These are phyloP conservation scores for Cephus spinipes DNA, from an alignment of 2,888 invertebrate genomes.

Conservation along the genomic window DNA sequence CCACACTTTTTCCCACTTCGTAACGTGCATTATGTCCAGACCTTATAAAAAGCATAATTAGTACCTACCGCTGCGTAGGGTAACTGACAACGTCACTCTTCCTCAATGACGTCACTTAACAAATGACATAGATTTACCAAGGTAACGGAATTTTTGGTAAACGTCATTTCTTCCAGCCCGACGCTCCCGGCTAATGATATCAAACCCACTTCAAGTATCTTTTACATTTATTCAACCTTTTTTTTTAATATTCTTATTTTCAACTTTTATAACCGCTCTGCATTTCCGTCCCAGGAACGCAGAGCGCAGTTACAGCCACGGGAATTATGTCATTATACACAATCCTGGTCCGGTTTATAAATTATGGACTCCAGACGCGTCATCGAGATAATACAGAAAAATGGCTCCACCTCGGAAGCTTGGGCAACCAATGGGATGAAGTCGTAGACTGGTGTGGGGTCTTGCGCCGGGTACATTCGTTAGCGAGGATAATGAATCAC, in stretches of 20 bases:
- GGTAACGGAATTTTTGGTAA: neutral
- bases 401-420: conserved; percentile 52
- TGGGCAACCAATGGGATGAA: conserved; percentile 38
- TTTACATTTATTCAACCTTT: neutral
- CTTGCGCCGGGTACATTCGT: conserved; percentile 45
- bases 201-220: neutral
- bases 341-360: conserved; percentile 45
- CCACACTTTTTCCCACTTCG: neutral
- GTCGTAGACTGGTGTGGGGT: conserved; percentile 40
- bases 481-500: conserved; percentile 59
- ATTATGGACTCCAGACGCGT: conserved; percentile 51
- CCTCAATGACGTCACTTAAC: neutral
- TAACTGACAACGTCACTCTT: neutral
- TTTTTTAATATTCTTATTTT: neutral
- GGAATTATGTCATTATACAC: conserved; percentile 55
- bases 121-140: neutral
- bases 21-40: conserved; percentile 29
- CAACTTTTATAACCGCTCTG: neutral
- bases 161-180: neutral
- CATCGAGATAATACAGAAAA: conserved; percentile 60
- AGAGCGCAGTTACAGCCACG: conserved; percentile 10
- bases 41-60: conserved; percentile 42
- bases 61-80: conserved; percentile 44
- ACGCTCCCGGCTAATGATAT: neutral
- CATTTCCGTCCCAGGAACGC: neutral